Evolutionary conservation across 2,888 invertebrate genomes (phyloP), one percentile per base, ranked within the genome.

Genomic region (Amiota communis): DNA sequence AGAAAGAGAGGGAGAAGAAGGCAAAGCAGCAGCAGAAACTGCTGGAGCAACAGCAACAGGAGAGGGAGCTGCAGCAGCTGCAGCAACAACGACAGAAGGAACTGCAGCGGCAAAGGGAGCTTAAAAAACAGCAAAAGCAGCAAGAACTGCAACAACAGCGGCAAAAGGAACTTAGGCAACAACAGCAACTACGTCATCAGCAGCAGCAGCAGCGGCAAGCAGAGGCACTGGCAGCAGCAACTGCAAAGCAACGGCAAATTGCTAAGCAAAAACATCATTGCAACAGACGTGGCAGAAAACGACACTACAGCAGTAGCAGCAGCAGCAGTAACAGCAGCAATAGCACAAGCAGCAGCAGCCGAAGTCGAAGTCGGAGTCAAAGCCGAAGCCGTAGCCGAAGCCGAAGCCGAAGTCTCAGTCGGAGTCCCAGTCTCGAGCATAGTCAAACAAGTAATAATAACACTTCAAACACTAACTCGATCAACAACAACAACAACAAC

Each of bases 11-110:
- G 15, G 20, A 59, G 20, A 20, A 73, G 67, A 73, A 71, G 74
- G 73, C 70, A 69, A 70, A 70, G 63, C 71, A 69, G 63, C 63
- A 75, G 53, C 79, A 76, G 48, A 79, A 78, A 70, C 75, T 70
- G 73, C 72, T 74, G 72, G 72, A 73, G 80, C 75, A 81, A 75
- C 47, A 72, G 75, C 13, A 47, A 48, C 49, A 70, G 51, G 49
- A 70, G 53, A 77, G n/a, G 70, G 72, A 72, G 72, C 72, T 70
- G 57, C 74, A 76, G 72, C 77, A 69, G 51, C 70, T 59, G 71
- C 57, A 53, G 70, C 70, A 51, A 61, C 69, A 73, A 70, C 76
- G 77, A 74, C 72, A 75, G 67, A 75, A 47, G 71, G 72, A 64
- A 67, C 77, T 76, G 71, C 69, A 57, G 46, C 53, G 36, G 36